A percentile compares a stretch with the other conserved stretches of the same genome.
Conservation (phyloP, 2,113 vertebrate genomes). For the Ia io region DNA sequence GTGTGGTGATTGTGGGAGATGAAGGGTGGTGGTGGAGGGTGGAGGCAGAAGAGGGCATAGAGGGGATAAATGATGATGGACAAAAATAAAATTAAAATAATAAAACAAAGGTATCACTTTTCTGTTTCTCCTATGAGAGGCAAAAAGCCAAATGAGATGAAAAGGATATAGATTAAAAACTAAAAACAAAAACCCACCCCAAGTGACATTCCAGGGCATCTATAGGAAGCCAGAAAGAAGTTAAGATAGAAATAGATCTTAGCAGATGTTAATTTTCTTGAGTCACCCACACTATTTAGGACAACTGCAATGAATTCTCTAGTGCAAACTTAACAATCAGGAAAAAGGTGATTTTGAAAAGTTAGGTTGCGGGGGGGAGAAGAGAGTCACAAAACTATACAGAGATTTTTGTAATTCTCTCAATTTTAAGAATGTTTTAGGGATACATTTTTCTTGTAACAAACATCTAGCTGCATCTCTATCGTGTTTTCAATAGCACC, state of each 20-base stretch:
- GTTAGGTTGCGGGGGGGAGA: neutral
- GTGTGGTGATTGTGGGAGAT: no score
- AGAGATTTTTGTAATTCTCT: neutral
- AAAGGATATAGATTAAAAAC: neutral
- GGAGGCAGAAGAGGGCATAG: no score
- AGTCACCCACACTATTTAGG: neutral
- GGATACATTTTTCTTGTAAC: neutral
- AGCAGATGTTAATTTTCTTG: neutral
- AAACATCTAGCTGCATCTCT: neutral
- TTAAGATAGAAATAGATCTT: neutral
- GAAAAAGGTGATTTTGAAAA: constrained; percentile 5
- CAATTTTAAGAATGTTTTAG: neutral
- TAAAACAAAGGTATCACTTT: neutral
- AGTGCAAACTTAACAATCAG: neutral
- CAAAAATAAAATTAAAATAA: no score
- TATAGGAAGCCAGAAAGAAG: neutral
- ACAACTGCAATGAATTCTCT: neutral
- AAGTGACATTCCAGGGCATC: neutral
- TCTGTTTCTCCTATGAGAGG: constrained; percentile 9
- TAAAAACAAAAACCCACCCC: neutral
- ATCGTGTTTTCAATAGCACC: neutral
- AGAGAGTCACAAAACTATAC: neutral
- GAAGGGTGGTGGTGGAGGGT: no score
- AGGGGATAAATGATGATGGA: no score
- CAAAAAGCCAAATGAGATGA: neutral